Evolutionary conservation across 2,797 vertebrate species (phyloP).

Genomic region (Eulemur albifrons): DNA sequence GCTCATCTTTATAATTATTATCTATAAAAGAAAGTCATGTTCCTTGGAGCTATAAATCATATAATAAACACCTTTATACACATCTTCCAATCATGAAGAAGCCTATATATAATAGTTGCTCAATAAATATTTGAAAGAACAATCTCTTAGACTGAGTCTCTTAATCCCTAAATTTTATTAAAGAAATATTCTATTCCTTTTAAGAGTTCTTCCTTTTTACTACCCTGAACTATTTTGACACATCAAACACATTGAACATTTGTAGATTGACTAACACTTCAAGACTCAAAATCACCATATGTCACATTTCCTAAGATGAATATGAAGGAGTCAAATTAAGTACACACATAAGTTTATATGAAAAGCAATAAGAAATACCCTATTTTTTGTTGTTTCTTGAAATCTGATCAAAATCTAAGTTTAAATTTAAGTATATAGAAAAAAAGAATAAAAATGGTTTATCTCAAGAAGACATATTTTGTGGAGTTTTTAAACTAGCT

Average conservation of each 20-base stretch:
- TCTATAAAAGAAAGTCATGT: background rate
- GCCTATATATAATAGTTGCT: background rate
- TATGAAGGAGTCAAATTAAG: conserved; percentile 8
- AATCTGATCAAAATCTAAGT: conserved; percentile 14
- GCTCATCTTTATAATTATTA: background rate
- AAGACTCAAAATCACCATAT: background rate
- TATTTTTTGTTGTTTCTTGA: conserved; percentile 39
- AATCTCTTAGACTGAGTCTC: background rate
- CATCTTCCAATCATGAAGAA: background rate
- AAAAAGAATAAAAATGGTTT: background rate
- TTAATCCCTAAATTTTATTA: background rate
- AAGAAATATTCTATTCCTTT: conserved; percentile 3
- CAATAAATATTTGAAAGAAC: background rate
- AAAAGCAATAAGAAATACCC: conserved; percentile 30
- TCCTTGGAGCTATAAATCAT: background rate
- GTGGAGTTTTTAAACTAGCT: background rate
- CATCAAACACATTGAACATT: background rate
- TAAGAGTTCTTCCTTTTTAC: background rate
- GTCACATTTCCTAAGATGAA: background rate
- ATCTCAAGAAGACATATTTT: background rate
- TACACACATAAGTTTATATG: background rate
- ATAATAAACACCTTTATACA: background rate
- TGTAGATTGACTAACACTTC: background rate
- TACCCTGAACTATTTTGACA: background rate
- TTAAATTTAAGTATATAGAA: background rate